Evolutionary conservation across 2,113 vertebrate genomes (phyloP).

Genomic region (Vimba vimba): DNA sequence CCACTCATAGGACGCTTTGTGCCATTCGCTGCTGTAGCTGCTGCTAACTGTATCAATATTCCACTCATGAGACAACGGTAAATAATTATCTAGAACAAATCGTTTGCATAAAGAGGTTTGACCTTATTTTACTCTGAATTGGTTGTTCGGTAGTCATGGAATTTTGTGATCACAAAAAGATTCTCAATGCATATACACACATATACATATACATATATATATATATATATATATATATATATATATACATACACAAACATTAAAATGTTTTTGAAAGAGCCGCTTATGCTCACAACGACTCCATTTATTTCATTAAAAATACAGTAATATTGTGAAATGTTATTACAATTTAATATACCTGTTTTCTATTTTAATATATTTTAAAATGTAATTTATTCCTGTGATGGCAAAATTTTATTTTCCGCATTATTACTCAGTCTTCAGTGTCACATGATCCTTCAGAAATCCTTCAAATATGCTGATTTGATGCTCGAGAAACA

Average conservation of each 20-base stretch:
- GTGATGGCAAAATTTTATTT: too few relatives aligned
- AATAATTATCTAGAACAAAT: constrained; percentile 41
- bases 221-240: neutral
- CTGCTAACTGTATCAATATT: constrained; percentile 99
- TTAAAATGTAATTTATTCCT: too few relatives aligned
- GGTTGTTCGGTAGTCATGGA: neutral
- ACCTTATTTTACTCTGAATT: neutral
- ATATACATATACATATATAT: neutral
- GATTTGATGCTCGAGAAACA: neutral
- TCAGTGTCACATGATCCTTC: neutral
- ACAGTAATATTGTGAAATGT: neutral
- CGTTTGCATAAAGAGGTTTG: neutral
- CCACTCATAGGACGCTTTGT: constrained; percentile 96
- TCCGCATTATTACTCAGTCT: neutral
- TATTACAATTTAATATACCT: neutral
- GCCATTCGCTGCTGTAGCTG: constrained; percentile 97
- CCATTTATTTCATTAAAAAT: neutral
- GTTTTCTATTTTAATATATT: too few relatives aligned
- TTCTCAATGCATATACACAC: neutral
- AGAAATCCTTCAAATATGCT: neutral
- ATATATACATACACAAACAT: too few relatives aligned
- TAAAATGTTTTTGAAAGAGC: neutral
- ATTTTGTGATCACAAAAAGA: neutral
- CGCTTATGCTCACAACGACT: neutral
- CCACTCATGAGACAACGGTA: constrained; percentile 98